A percentile compares a stretch with the other conserved stretches of the same genome.
These are phyloP conservation scores for Benthosema pterotum DNA, from an alignment of 2,797 vertebrate species.

Conservation along the genomic window DNA sequence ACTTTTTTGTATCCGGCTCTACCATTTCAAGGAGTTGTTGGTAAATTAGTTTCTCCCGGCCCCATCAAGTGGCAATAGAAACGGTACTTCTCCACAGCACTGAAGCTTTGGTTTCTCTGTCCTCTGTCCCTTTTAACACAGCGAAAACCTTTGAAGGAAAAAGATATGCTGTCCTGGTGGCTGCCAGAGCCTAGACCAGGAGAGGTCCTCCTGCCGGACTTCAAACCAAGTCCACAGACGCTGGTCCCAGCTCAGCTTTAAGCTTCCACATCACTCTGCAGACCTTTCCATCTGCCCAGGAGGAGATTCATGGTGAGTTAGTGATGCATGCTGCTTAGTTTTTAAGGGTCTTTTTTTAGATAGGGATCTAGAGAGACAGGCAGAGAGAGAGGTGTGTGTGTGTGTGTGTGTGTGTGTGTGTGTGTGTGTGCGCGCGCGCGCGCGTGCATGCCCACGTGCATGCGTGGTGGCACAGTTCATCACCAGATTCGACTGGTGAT, in stretches of 20 bases:
- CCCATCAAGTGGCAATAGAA: no score
- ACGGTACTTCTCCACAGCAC: no score
- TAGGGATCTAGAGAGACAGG: not conserved
- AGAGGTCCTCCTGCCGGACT: constrained; percentile 5
- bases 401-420: no score
- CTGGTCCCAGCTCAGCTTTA: constrained; percentile 3
- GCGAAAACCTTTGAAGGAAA: not conserved
- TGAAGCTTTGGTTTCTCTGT: no score
- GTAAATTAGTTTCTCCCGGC: no score
- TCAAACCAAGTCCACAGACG: constrained; percentile 12
- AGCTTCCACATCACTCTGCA: not conserved
- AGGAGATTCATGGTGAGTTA: not conserved
- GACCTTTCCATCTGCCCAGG: not conserved
- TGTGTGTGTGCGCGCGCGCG: no score
- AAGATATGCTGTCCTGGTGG: constrained; percentile 10
- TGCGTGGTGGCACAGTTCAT: no score
- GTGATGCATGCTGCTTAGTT: not conserved
- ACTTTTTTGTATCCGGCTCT: no score
- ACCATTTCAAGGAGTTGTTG: no score
- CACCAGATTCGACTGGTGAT: no score
- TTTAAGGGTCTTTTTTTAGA: not conserved
- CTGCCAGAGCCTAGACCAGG: constrained; percentile 4
- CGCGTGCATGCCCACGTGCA: no score
- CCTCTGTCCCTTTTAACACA: not conserved
- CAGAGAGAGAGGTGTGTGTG: not conserved